Base-by-base conservation (phyloP, 2,113 vertebrate species). In the Neogobius melanostomus region DNA sequence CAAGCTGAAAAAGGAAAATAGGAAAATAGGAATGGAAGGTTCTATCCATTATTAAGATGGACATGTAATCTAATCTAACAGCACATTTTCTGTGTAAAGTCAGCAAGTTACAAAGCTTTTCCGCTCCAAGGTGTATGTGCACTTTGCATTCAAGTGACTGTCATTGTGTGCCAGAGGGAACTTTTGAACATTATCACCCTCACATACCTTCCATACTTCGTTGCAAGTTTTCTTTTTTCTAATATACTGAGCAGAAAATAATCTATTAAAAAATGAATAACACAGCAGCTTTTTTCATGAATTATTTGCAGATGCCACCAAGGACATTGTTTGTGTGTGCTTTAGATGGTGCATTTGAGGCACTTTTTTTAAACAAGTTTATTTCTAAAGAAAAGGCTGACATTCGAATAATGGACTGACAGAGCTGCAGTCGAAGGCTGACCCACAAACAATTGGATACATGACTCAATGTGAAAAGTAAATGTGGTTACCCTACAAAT, bases 151-250 rank as follows among this genome's bases (percentile, higher is more conserved):
- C 50, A 73, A 44, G 9, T 7, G 12, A 1, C 15, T 45, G 11
- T 36, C 44, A 4, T 15, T 44, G 7, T 17, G 16, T 17, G 46
- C 56, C 17, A 6, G 45, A 43, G 50, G 54, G 16, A 14, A 59
- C 17, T 64, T 74, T 64, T 72, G 12, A 69, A 72, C 47, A 16
- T 76, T 66, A 66, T 73, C 49, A 45, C 11, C 36, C 46, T 59
- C 48, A 43, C 49, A 11, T 45, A 48, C 11, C 59, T 2, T 21
- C 10, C 44, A 57, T 44, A 71, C 49, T 75, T 65, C 21, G 21
- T 8, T 28, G 67, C 49, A 1, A 43, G 44, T 21, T 59, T 6
- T 8, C 16, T 10, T 61, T 21, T 70, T 64, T 64, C 47, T 49
- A 50, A 47, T 68, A 69, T 67, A 62, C 12, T 46, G 48, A 51